Evolutionary conservation across 2,113 vertebrate genomes (phyloP).

Genomic region (Jaculus jaculus): DNA sequence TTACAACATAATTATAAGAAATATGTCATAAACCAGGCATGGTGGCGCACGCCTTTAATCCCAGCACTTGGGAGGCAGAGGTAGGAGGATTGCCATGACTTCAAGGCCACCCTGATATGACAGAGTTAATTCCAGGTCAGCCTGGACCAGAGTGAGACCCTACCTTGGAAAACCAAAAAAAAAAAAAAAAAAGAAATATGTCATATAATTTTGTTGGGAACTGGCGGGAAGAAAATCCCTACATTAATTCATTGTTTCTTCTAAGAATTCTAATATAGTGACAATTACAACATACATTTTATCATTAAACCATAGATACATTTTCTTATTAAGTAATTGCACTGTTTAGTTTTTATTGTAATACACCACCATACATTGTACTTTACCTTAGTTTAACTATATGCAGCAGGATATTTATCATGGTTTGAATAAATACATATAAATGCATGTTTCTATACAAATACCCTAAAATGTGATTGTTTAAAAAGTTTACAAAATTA

Average conservation of each 20-base stretch:
- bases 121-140: too few relatives aligned
- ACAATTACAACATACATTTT: not conserved
- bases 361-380: not conserved
- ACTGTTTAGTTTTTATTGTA: not conserved
- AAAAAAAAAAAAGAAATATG: not conserved
- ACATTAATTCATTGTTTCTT: not conserved
- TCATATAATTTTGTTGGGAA: conserved; percentile 31
- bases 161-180: too few relatives aligned
- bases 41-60: too few relatives aligned
- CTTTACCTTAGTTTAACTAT: not conserved
- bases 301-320: not conserved
- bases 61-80: too few relatives aligned
- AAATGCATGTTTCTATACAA: conserved; percentile 7
- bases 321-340: not conserved
- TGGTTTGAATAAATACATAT: conserved; percentile 33
- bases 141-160: too few relatives aligned
- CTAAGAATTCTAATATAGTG: conserved; percentile 3
- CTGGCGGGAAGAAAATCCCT: not conserved
- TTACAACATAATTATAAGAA: not conserved
- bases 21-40: too few relatives aligned
- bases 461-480: not conserved
- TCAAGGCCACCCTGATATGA: too few relatives aligned
- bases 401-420: not conserved
- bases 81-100: too few relatives aligned
- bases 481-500: conserved; percentile 30